Evolutionary conservation across 2,797 vertebrate species (phyloP).

Genomic region (Mallotus villosus): DNA sequence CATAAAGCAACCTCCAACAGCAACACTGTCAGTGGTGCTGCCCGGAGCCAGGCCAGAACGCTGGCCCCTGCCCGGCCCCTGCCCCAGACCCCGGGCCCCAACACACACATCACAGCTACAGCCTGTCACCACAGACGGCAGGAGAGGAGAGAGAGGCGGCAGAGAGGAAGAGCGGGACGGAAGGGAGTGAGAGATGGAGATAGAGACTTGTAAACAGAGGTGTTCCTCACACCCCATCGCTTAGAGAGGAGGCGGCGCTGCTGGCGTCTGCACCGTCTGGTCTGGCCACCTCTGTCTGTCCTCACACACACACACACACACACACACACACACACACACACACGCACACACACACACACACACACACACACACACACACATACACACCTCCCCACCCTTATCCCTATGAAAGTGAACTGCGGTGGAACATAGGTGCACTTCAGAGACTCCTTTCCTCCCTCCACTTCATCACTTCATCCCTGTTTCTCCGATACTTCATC

Average conservation of each 20-base stretch:
- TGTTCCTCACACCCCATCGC: slow-evolving; percentile 38
- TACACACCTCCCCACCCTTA: background rate
- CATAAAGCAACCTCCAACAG: background rate
- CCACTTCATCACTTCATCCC: background rate
- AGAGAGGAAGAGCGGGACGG: background rate
- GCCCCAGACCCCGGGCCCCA: background rate
- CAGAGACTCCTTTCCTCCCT: slow-evolving; percentile 13
- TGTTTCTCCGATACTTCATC: slow-evolving; percentile 34
- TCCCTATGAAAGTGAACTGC: slow-evolving; percentile 18
- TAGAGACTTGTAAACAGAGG: slow-evolving; percentile 36
- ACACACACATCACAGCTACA: background rate
- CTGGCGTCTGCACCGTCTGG: slow-evolving; percentile 11
- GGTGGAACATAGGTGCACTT: slow-evolving; percentile 33
- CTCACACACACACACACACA: background rate
- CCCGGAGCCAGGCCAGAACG: too few species aligned
- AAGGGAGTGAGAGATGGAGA: background rate
- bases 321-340: slow-evolving; percentile 9
- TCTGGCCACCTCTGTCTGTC: slow-evolving; percentile 28
- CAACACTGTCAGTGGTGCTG: background rate
- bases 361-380: slow-evolving; percentile 11
- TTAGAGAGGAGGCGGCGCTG: slow-evolving; percentile 17
- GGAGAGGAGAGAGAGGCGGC: background rate
- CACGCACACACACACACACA: slow-evolving; percentile 9
- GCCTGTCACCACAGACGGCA: background rate
- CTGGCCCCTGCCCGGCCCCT: background rate